phyloP scores from a whole-genome alignment of 2,113 vertebrate genomes.

The Mungos mungo region DNA sequence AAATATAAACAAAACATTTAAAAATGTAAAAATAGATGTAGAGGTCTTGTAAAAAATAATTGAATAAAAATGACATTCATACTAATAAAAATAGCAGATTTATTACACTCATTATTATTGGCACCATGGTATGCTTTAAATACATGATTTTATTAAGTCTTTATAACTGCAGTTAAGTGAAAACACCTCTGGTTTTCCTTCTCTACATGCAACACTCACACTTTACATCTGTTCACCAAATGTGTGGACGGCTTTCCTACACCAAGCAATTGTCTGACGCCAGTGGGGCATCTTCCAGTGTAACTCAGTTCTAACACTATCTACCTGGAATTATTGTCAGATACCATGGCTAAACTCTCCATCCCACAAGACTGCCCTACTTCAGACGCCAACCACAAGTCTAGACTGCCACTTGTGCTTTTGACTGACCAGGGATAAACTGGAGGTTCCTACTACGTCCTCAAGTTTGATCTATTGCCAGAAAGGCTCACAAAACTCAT shows the following conservation, averaged over 20 bases:
- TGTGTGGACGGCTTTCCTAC: neutral
- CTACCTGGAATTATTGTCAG: neutral
- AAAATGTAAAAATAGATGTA: neutral
- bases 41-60: neutral
- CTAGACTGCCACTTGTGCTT: neutral
- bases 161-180: neutral
- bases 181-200: neutral
- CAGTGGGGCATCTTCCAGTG: neutral
- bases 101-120: neutral
- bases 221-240: neutral
- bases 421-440: neutral
- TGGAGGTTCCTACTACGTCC: neutral
- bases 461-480: neutral
- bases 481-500: neutral
- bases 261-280: neutral
- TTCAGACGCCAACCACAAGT: neutral
- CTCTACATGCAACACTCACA: neutral
- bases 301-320: neutral
- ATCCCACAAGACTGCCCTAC: neutral
- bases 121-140: neutral
- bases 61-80: neutral
- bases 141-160: neutral
- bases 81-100: neutral
- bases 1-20: too few relatives aligned
- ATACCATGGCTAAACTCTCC: neutral